Conservation (phyloP, 2,797 vertebrate genomes). For the Danionella dracula region DNA sequence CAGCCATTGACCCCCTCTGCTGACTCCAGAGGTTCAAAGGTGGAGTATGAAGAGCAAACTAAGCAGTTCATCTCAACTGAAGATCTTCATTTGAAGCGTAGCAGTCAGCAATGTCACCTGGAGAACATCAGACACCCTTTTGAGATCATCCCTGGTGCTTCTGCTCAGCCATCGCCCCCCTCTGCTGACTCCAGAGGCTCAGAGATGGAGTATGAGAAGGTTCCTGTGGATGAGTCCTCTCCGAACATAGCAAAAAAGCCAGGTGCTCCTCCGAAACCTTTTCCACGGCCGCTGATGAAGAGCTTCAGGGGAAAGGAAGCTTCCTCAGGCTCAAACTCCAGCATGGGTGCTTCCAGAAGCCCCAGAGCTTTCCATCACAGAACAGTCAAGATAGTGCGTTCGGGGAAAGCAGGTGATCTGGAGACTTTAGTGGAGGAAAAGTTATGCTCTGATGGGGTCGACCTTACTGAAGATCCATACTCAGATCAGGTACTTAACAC, state of each 20-base stretch:
- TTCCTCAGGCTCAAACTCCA: conserved; percentile 36
- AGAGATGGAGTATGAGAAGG: not conserved
- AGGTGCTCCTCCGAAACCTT: conserved; percentile 64
- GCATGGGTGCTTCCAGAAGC: conserved; percentile 57
- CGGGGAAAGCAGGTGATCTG: conserved; percentile 60
- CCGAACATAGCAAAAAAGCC: conserved; percentile 52
- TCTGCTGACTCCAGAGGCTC: not conserved
- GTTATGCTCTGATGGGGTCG: conserved; percentile 68
- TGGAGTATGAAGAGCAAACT: conserved; percentile 39
- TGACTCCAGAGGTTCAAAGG: not conserved
- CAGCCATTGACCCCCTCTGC: not conserved
- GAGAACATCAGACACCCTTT: conserved; percentile 7
- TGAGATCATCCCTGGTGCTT: not conserved
- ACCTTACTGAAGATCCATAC: conserved; percentile 75
- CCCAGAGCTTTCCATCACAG: conserved; percentile 68
- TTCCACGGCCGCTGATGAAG: conserved; percentile 49
- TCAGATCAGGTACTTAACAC: conserved; percentile 67
- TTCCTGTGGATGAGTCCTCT: conserved; percentile 21
- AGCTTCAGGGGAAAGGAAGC: conserved; percentile 36
- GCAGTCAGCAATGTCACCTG: not conserved
- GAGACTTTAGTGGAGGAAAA: conserved; percentile 69
- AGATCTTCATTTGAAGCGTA: conserved; percentile 63
- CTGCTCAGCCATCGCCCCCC: not conserved
- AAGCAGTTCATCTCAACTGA: conserved; percentile 74
- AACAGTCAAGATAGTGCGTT: conserved; percentile 64